Evolutionary conservation across 2,113 vertebrate species (phyloP).

Genomic region (Peromyscus californicus): DNA sequence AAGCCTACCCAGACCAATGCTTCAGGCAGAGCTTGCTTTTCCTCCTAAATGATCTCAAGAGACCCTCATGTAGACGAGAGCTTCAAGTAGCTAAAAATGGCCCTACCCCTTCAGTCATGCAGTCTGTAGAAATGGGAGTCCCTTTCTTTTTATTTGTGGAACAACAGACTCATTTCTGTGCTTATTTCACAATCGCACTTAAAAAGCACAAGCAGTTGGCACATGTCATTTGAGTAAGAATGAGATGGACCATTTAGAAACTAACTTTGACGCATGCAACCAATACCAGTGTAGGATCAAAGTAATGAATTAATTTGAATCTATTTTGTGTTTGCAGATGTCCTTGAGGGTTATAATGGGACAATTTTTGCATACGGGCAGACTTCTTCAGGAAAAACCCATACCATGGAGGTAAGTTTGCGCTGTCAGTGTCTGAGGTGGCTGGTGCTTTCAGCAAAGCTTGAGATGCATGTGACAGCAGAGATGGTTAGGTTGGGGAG

Average conservation of each 20-base stretch:
- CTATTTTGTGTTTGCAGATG: constrained; percentile 89
- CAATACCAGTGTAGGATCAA: not conserved
- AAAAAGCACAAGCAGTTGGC: constrained; percentile 53
- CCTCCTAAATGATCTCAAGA: not conserved
- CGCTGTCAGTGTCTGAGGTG: not conserved
- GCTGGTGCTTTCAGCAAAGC: not conserved
- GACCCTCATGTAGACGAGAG: constrained; percentile 24
- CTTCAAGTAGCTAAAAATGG: not conserved
- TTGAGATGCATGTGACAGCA: not conserved
- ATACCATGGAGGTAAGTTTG: constrained; percentile 96
- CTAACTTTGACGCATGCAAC: constrained; percentile 54
- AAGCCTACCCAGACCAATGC: constrained; percentile 18
- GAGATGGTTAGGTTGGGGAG: not conserved
- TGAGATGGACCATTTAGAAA: constrained; percentile 52
- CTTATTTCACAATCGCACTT: constrained; percentile 56
- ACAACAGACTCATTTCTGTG: constrained; percentile 25
- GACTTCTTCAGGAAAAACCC: constrained; percentile 96
- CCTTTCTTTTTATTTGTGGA: constrained; percentile 37
- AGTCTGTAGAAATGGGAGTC: not conserved
- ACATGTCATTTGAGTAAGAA: constrained; percentile 45
- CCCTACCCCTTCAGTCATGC: not conserved
- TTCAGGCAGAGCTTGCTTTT: not conserved
- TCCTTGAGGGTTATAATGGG: constrained; percentile 96
- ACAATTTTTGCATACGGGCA: constrained; percentile 97
- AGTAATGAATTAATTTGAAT: constrained; percentile 36